Percentiles rank a stretch among this genome's conserved stretches.
These are phyloP conservation scores for Furnarius figulus DNA, from an alignment of 2,113 vertebrate genomes.

Conservation along the genomic window DNA sequence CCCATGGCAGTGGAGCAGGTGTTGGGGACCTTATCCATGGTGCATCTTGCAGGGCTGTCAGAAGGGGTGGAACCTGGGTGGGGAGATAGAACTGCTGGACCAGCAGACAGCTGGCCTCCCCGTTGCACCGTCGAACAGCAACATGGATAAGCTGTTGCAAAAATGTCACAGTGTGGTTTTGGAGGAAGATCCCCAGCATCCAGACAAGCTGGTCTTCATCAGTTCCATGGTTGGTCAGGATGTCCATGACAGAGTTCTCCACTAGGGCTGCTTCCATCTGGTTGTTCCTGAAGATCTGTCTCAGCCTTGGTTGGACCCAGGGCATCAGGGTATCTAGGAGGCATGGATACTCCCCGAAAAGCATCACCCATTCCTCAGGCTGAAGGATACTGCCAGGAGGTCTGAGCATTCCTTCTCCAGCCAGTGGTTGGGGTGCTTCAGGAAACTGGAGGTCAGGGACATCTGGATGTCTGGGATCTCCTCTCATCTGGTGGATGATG, in stretches of 20 bases:
- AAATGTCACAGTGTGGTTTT: fast-evolving
- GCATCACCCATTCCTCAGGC: neutral
- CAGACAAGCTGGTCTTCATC: neutral
- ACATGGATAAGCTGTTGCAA: neutral
- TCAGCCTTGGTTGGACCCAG: neutral
- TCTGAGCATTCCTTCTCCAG: neutral
- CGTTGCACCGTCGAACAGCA: fast-evolving
- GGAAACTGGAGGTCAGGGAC: neutral
- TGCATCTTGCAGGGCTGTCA: neutral
- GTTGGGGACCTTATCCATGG: neutral
- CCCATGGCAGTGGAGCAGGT: neutral
- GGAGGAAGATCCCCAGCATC: neutral
- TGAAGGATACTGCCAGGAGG: neutral
- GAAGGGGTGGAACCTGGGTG: neutral
- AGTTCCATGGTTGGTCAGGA: neutral
- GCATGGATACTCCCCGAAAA: neutral
- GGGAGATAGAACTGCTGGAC: neutral
- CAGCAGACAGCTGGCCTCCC: neutral
- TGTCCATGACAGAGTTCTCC: neutral
- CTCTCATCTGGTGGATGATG: fast-evolving
- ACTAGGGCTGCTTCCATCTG: neutral
- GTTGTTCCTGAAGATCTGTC: neutral
- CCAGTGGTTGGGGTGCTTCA: neutral
- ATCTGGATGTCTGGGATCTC: neutral
- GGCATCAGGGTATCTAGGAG: neutral